Conservation (phyloP, 2,888 invertebrate genomes). For the Torymus auratus region DNA sequence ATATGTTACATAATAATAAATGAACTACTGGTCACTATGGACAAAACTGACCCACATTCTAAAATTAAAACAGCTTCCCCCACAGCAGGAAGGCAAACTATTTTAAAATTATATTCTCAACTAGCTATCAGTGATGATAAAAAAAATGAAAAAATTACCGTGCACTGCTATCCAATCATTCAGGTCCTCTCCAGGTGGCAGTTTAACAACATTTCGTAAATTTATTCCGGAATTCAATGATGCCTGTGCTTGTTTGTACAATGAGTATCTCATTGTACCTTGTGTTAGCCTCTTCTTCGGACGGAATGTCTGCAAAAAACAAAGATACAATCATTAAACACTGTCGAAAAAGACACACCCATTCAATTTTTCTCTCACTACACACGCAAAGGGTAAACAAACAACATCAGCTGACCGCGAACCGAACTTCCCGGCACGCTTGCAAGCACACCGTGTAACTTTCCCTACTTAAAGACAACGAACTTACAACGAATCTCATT, state of each 20-base stretch:
- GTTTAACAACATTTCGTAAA: slow-evolving; percentile 86
- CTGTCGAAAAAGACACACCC: not conserved
- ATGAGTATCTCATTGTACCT: slow-evolving; percentile 90
- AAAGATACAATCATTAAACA: slow-evolving; percentile 3
- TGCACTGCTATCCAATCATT: slow-evolving; percentile 97
- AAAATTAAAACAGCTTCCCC: slow-evolving; percentile 33
- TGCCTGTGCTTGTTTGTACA: slow-evolving; percentile 94
- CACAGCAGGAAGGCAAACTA: slow-evolving; percentile 11
- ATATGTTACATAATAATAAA: slow-evolving; percentile 21
- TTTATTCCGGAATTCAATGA: slow-evolving; percentile 93
- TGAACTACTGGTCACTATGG: slow-evolving; percentile 6
- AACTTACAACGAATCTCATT: no score
- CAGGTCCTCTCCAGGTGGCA: slow-evolving; percentile 89
- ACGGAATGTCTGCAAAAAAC: slow-evolving; percentile 86
- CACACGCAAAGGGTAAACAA: not conserved
- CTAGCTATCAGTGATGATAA: slow-evolving; percentile 3
- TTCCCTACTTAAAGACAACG: no score
- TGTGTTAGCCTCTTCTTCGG: slow-evolving; percentile 92
- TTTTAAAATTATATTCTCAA: not conserved
- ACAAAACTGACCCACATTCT: slow-evolving; percentile 26
- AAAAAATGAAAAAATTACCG: slow-evolving; percentile 80
- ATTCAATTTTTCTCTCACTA: no score
- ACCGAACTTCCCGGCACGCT: no score
- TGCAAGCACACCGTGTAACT: no score
- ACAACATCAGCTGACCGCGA: no score